A percentile compares a stretch with the other conserved stretches of the same genome.
These are phyloP conservation scores for Myodes glareolus DNA, from an alignment of 2,113 vertebrate genomes.

Conservation along the genomic window DNA sequence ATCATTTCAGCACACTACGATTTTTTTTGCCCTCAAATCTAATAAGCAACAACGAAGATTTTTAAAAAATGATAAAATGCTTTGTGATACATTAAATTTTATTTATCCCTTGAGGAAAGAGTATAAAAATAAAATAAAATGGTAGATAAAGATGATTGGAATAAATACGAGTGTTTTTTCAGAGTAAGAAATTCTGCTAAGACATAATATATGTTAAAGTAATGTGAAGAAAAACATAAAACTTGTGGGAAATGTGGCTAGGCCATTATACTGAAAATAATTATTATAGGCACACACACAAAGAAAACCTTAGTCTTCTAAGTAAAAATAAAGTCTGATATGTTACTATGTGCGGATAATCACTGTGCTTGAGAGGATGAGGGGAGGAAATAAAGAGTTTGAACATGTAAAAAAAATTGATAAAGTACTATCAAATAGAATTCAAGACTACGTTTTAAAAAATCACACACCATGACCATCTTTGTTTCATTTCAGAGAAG, in stretches of 20 bases:
- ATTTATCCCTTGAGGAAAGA: neutral
- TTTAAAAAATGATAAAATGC: constrained; percentile 2
- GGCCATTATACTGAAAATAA: neutral
- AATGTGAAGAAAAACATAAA: neutral
- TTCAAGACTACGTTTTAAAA: neutral
- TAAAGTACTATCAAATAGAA: neutral
- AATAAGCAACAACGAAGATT: neutral
- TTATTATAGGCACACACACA: neutral
- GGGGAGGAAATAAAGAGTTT: neutral
- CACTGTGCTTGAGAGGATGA: neutral
- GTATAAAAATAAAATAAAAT: constrained; percentile 1
- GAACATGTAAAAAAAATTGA: neutral
- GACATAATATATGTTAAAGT: neutral
- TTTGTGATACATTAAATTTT: neutral
- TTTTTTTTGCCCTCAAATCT: neutral
- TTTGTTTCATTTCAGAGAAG: neutral
- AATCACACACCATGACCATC: neutral
- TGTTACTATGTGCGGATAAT: neutral
- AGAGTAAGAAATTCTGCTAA: neutral
- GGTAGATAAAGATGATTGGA: neutral
- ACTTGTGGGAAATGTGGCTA: neutral
- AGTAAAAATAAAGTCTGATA: neutral
- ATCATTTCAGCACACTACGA: neutral
- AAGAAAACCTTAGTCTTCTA: neutral
- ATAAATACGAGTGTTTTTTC: neutral